Evolutionary conservation across 2,888 invertebrate genomes (phyloP), one percentile per base, ranked within the genome.

Genomic region (Ornithoptera priamus): DNA sequence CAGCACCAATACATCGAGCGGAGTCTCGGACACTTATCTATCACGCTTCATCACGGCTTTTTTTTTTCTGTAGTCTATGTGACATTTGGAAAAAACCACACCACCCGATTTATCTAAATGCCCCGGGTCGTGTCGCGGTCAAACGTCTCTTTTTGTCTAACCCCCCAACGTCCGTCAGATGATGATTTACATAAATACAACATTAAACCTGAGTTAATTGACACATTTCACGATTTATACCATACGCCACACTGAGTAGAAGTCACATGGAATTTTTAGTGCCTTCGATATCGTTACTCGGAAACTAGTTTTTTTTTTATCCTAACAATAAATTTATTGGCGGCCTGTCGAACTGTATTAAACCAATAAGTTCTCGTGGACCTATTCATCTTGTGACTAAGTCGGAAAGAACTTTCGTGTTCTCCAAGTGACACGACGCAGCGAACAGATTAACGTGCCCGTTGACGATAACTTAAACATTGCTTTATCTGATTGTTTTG

Each of bases 161-260:
- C 76, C 79, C 81, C 67, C 84, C 82, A 80, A 81, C 80, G 86
- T 87, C 85, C 85, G 80, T 87, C 85, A 85, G 83, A 78, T 77
- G 73, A 74, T 73, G 78, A 91, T 92, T 91, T 84, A 88, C 92
- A 92, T 92, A 90, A 90, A 90, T 89, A 87, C 87, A 77, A 86
- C 90, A 92, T 92, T 91, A 90, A 81, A 83, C 79, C 79, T 85
- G 88, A 88, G 86, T 90, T 92, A 92, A 92, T 92, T 92, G 92
- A 92, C 92, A 90, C 88, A 87, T 90, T 85, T 85, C 83, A 87
- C 85, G 90, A 92, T 92, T 91, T 92, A 91, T 92, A 81, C 81
- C 79, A 78, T 82, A 80, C 82, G 80, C 82, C 84, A 62, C 67
- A 83, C 84, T 77, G 77, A 78, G 80, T 80, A 81, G 79, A 78